Evolutionary conservation across 2,888 invertebrate genomes (phyloP).

Genomic region (Drosophila neutralis): DNA sequence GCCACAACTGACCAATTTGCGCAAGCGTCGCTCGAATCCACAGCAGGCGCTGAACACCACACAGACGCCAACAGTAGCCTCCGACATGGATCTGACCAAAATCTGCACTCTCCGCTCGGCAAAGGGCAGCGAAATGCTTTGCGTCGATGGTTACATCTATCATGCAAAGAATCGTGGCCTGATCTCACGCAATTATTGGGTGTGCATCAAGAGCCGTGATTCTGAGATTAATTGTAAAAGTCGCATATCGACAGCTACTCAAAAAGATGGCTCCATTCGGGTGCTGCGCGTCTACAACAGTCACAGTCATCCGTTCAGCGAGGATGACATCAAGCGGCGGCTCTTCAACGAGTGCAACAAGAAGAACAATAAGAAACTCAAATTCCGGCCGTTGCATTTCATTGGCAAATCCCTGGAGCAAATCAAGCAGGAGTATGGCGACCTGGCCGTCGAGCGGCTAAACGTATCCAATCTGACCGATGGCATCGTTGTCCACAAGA

Average conservation of each 20-base stretch:
- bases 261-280: constrained; percentile 72
- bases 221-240: constrained; percentile 77
- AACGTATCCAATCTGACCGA: constrained; percentile 65
- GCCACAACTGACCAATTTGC: constrained; percentile 59
- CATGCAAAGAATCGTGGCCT: constrained; percentile 77
- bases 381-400: constrained; percentile 70
- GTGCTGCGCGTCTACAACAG: constrained; percentile 76
- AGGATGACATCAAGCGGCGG: constrained; percentile 78
- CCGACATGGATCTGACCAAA: constrained; percentile 76
- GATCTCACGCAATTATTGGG: constrained; percentile 80
- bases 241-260: constrained; percentile 77
- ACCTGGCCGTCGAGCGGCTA: constrained; percentile 68
- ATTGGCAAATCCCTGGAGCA: constrained; percentile 74
- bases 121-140: constrained; percentile 81
- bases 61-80: constrained; percentile 7
- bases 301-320: constrained; percentile 75
- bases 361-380: constrained; percentile 68
- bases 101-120: constrained; percentile 81
- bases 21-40: constrained; percentile 41
- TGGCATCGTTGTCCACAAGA: constrained; percentile 69
- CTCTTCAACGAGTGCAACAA: constrained; percentile 78
- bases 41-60: constrained; percentile 3
- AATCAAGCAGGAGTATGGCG: constrained; percentile 76
- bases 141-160: constrained; percentile 81
- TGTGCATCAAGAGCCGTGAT: constrained; percentile 81